These are phyloP conservation scores for Gobius niger DNA, from an alignment of 2,113 vertebrate species.

Conservation along the genomic window DNA sequence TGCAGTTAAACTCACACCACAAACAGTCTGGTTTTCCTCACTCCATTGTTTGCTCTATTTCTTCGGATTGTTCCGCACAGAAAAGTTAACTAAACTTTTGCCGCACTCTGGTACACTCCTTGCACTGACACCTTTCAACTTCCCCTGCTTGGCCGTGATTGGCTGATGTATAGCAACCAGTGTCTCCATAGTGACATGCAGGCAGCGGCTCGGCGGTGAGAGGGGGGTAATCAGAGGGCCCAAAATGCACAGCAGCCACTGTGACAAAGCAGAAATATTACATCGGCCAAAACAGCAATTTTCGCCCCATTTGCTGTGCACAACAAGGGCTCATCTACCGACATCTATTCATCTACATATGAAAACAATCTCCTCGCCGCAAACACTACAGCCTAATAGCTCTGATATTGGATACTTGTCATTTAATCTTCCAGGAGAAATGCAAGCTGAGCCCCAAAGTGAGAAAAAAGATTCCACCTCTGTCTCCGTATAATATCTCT, in stretches of 20 bases:
- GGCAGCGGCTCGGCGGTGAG: constrained; percentile 38
- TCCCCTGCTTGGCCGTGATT: constrained; percentile 39
- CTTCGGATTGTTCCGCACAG: too few relatives aligned
- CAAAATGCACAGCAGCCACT: constrained; percentile 34
- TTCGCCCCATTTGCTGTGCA: neutral
- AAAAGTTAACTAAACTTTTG: neutral
- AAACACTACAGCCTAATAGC: constrained; percentile 48
- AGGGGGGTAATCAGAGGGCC: constrained; percentile 37
- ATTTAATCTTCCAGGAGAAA: constrained; percentile 59
- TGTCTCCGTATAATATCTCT: constrained; percentile 51
- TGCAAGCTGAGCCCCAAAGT: constrained; percentile 57
- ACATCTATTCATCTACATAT: constrained; percentile 9
- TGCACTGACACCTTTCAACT: constrained; percentile 33
- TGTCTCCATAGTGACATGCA: constrained; percentile 69
- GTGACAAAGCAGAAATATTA: constrained; percentile 31
- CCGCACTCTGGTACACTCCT: constrained; percentile 11
- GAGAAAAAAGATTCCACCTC: constrained; percentile 41
- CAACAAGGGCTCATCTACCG: neutral
- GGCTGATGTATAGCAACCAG: constrained; percentile 66
- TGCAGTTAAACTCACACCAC: too few relatives aligned
- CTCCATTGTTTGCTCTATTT: too few relatives aligned
- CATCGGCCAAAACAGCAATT: constrained; percentile 7
- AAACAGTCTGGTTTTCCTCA: too few relatives aligned
- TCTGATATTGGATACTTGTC: constrained; percentile 57
- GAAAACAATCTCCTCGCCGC: neutral